Percentiles rank a stretch among this genome's conserved stretches.
Evolutionary conservation across 2,113 vertebrate species (phyloP).

Genomic region (Egretta garzetta): DNA sequence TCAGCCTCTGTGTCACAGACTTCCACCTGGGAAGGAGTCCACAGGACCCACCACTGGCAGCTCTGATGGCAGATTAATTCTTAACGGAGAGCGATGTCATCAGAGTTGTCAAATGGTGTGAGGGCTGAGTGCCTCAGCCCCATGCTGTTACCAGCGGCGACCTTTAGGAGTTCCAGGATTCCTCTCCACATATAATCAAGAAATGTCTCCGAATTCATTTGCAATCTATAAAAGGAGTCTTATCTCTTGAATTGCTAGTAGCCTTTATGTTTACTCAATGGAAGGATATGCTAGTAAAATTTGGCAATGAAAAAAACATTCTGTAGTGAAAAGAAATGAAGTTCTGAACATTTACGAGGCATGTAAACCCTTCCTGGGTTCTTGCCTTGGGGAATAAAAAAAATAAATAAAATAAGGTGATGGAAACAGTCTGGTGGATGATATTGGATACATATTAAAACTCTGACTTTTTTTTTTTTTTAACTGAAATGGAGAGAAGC

Average conservation of each 20-base stretch:
- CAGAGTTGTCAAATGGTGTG: fast-evolving
- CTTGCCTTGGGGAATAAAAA: not conserved
- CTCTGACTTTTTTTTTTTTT: not conserved
- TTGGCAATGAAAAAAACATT: not conserved
- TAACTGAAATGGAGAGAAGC: not conserved
- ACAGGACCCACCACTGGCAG: not conserved
- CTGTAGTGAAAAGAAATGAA: not conserved
- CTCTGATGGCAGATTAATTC: not conserved
- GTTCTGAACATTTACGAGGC: not conserved
- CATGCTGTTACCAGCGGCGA: fast-evolving
- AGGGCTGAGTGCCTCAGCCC: not conserved
- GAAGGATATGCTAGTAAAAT: not conserved
- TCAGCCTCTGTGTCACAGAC: not conserved
- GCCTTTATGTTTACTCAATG: not conserved
- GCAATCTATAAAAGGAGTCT: not conserved
- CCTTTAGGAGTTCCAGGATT: not conserved
- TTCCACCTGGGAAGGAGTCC: not conserved
- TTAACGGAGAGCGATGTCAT: fast-evolving
- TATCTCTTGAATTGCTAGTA: not conserved
- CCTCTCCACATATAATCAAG: not conserved
- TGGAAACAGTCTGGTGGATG: not conserved
- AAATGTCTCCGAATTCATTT: not conserved
- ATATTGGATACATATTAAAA: not conserved
- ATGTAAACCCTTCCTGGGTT: not conserved
- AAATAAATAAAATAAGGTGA: not conserved